These are phyloP conservation scores for Cyprinodon brontotheroides DNA, from an alignment of 2,113 vertebrate genomes.

Conservation along the genomic window DNA sequence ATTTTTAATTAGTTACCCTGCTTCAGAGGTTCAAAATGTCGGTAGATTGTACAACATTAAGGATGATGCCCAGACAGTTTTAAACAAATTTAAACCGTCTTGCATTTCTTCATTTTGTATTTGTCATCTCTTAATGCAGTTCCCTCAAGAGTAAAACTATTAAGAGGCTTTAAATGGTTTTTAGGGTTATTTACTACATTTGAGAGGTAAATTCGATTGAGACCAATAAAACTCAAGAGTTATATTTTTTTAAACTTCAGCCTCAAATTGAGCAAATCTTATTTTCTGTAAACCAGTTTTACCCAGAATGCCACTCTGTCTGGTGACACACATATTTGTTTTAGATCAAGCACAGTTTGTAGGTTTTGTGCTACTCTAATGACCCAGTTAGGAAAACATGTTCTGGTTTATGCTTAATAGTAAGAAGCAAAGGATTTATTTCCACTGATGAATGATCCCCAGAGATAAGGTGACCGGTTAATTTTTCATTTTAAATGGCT, in stretches of 20 bases:
- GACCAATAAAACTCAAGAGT: background rate
- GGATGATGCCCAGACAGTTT: too few relatives aligned
- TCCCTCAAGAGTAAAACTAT: background rate
- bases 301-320: conserved; percentile 4
- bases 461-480: conserved; percentile 23
- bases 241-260: background rate
- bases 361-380: conserved; percentile 54
- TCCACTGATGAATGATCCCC: conserved; percentile 19
- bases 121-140: background rate
- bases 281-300: background rate
- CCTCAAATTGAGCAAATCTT: background rate
- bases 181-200: background rate
- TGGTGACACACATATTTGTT: conserved; percentile 30
- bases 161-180: background rate
- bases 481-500: conserved; percentile 42
- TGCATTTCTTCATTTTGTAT: background rate
- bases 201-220: background rate
- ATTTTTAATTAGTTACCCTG: too few relatives aligned
- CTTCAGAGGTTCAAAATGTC: too few relatives aligned
- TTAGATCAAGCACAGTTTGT: conserved; percentile 24
- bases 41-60: too few relatives aligned
- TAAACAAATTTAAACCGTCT: too few relatives aligned
- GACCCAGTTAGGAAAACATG: conserved; percentile 69
- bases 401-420: conserved; percentile 69
- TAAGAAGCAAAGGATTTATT: conserved; percentile 56